Percentiles rank a stretch among this genome's conserved stretches.
These are phyloP conservation scores for Drosophila monieri DNA, from an alignment of 2,888 invertebrate genomes.

Conservation along the genomic window DNA sequence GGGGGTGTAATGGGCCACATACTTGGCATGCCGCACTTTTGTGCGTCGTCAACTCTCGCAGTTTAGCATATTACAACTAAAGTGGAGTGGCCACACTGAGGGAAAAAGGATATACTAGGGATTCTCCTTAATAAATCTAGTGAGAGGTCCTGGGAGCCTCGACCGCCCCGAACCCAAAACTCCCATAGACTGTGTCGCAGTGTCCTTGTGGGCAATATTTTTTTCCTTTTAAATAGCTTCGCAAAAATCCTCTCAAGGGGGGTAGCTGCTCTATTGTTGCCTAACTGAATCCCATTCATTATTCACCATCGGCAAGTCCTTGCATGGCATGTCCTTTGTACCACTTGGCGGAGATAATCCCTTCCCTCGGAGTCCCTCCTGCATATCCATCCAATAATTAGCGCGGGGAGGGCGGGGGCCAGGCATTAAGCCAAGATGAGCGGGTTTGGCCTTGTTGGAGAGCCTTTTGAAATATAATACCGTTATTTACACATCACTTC, in stretches of 20 bases:
- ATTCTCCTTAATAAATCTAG: too few relatives aligned
- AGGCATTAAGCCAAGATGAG: conserved; percentile 6
- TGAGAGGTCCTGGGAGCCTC: too few relatives aligned
- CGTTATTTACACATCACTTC: conserved; percentile 73
- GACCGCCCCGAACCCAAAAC: too few relatives aligned
- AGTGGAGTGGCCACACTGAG: conserved; percentile 48
- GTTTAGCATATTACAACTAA: conserved; percentile 77
- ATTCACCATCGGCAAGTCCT: conserved; percentile 45
- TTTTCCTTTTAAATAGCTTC: not conserved
- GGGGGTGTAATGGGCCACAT: conserved; percentile 64
- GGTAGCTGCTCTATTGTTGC: conserved; percentile 19
- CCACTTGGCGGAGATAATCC: conserved; percentile 12
- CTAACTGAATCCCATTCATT: conserved; percentile 36
- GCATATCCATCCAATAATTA: conserved; percentile 57
- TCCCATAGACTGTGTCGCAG: too few relatives aligned
- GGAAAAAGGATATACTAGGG: not conserved
- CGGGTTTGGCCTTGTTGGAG: conserved; percentile 38
- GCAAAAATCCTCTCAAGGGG: not conserved
- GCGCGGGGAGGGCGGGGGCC: conserved; percentile 3
- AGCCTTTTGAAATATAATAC: conserved; percentile 48
- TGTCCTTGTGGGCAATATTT: not conserved
- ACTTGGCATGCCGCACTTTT: conserved; percentile 74
- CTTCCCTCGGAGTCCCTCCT: conserved; percentile 5
- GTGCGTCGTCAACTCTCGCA: conserved; percentile 61
- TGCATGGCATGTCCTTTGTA: conserved; percentile 40